Conservation (phyloP, 2,797 vertebrate genomes). For the Sparidentex hasta region DNA sequence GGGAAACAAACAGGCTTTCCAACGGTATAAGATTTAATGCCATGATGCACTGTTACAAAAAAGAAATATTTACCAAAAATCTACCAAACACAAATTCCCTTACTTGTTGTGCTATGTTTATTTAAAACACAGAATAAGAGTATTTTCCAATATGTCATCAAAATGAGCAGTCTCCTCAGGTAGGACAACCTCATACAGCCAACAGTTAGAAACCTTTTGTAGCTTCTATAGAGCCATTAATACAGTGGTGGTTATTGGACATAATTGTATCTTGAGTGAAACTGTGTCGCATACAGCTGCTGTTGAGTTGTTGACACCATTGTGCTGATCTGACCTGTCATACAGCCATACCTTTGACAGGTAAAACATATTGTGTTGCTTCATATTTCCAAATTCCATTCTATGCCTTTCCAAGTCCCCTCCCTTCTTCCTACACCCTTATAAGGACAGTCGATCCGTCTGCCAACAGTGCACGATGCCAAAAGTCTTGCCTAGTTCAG, state of each 20-base stretch:
- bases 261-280: not conserved
- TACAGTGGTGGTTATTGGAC: not conserved
- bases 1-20: too few species aligned
- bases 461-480: not conserved
- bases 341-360: slow-evolving; percentile 12
- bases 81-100: too few species aligned
- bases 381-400: slow-evolving; percentile 45
- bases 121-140: not conserved
- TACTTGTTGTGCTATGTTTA: not conserved
- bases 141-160: not conserved
- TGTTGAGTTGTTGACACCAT: not conserved
- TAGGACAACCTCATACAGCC: not conserved
- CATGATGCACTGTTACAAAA: too few species aligned
- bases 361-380: slow-evolving; percentile 49
- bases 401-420: slow-evolving; percentile 32
- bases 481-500: slow-evolving; percentile 26
- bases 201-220: not conserved
- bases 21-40: too few species aligned
- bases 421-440: slow-evolving; percentile 68
- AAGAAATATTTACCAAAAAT: too few species aligned
- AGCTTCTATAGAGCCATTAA: not conserved
- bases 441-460: slow-evolving; percentile 63
- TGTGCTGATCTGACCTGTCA: slow-evolving; percentile 5
- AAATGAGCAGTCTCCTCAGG: not conserved
- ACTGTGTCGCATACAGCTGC: not conserved